These are phyloP conservation scores for Pardalotus punctatus DNA, from an alignment of 2,113 vertebrate species.

Conservation along the genomic window DNA sequence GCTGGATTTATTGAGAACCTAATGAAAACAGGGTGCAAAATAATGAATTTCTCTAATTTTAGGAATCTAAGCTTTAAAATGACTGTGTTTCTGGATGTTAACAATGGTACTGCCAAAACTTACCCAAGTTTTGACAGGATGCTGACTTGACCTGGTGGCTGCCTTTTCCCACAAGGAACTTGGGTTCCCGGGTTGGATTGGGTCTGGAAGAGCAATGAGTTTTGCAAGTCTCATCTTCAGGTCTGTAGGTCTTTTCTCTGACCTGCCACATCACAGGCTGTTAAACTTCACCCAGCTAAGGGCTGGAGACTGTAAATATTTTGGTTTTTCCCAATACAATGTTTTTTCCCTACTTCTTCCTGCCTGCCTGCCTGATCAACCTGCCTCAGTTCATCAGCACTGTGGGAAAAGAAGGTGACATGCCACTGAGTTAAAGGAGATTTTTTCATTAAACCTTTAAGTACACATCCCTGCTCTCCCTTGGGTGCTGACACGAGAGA, in stretches of 20 bases:
- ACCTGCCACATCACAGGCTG: background rate
- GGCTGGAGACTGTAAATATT: background rate
- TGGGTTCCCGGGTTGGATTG: background rate
- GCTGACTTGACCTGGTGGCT: rapidly evolving
- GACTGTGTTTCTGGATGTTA: background rate
- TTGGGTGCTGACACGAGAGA: background rate
- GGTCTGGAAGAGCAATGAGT: background rate
- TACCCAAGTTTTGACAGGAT: background rate
- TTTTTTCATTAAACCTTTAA: background rate
- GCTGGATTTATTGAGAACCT: background rate
- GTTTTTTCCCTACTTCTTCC: background rate
- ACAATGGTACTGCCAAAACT: background rate
- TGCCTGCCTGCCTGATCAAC: background rate
- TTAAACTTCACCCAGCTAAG: background rate
- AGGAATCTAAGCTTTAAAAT: background rate
- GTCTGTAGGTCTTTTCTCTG: background rate
- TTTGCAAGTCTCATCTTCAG: background rate
- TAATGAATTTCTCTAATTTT: background rate
- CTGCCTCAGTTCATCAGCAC: background rate
- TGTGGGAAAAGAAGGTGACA: rapidly evolving
- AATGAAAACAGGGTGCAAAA: rapidly evolving
- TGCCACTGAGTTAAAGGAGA: rapidly evolving
- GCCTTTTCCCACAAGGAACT: background rate
- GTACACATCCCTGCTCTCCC: background rate
- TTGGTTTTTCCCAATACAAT: background rate